These are phyloP conservation scores for Stylophora pistillata DNA, from an alignment of 64 coral and sea anemone genomes.

Conservation along the genomic window DNA sequence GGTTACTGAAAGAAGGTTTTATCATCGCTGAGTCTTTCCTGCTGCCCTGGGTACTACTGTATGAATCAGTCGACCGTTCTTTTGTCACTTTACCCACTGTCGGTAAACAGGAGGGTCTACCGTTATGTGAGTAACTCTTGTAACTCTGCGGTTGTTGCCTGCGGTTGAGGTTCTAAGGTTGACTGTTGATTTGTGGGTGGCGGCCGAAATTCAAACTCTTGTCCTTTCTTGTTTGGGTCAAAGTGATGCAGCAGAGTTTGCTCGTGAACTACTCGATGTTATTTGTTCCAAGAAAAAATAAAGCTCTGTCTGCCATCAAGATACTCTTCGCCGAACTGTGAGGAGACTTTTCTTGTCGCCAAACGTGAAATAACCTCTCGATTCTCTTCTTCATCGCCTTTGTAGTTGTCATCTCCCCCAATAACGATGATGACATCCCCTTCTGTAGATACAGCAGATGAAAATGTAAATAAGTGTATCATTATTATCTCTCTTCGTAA, in stretches of 20 bases:
- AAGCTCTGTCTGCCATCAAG: slow-evolving; percentile 58
- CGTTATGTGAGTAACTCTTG: too few relatives aligned
- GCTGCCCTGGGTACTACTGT: too few relatives aligned
- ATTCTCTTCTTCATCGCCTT: slow-evolving; percentile 36
- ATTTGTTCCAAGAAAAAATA: slow-evolving; percentile 73
- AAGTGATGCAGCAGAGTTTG: slow-evolving; percentile 60
- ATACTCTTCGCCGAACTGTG: slow-evolving; percentile 42
- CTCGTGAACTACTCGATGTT: slow-evolving; percentile 61
- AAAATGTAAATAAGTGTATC: too few relatives aligned
- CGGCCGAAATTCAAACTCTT: slow-evolving; percentile 23
- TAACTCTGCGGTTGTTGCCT: too few relatives aligned
- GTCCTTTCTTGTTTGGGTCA: slow-evolving; percentile 29
- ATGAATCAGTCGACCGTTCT: too few relatives aligned
- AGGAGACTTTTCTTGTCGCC: slow-evolving; percentile 18
- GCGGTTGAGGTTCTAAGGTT: too few relatives aligned
- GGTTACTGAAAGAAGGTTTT: too few relatives aligned
- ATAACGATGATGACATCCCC: slow-evolving; percentile 58
- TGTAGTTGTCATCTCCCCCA: slow-evolving; percentile 72
- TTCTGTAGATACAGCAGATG: neutral
- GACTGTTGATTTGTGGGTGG: too few relatives aligned
- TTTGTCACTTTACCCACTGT: too few relatives aligned
- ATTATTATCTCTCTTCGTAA: too few relatives aligned
- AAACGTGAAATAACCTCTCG: slow-evolving; percentile 28
- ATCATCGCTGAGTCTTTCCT: too few relatives aligned
- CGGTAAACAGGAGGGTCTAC: too few relatives aligned